Conservation (phyloP, 1,140 invertebrate species). For the Bombus soroeensis region DNA sequence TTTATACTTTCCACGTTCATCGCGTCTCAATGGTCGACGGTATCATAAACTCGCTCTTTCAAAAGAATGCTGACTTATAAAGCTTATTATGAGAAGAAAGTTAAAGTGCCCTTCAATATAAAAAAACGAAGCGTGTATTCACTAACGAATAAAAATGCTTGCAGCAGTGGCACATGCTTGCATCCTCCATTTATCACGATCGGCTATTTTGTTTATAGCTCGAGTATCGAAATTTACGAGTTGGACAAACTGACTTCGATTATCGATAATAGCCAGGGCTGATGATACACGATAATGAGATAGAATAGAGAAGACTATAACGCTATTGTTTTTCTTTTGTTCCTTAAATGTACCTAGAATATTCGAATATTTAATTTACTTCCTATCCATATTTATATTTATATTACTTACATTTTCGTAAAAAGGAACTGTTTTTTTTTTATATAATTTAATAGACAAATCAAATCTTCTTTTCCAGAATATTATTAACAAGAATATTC, state of each 20-base stretch:
- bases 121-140: background rate
- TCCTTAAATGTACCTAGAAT: background rate
- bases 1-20: background rate
- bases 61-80: background rate
- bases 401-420: too few species aligned
- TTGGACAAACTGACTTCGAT: background rate
- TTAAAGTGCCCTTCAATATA: background rate
- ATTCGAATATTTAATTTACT: too few species aligned
- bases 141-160: background rate
- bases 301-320: background rate
- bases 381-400: too few species aligned
- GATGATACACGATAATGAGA: background rate
- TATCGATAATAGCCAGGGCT: background rate
- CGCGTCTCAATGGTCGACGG: too few species aligned
- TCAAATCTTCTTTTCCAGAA: too few species aligned
- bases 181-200: background rate
- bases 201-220: background rate
- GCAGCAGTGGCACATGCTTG: background rate
- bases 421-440: too few species aligned
- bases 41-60: background rate
- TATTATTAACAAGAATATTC: too few species aligned
- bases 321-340: too few species aligned
- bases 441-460: too few species aligned
- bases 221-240: constrained; percentile 8
- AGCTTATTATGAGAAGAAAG: background rate